phyloP scores from a whole-genome alignment of 2,797 vertebrate species.

The Amblyraja radiata region DNA sequence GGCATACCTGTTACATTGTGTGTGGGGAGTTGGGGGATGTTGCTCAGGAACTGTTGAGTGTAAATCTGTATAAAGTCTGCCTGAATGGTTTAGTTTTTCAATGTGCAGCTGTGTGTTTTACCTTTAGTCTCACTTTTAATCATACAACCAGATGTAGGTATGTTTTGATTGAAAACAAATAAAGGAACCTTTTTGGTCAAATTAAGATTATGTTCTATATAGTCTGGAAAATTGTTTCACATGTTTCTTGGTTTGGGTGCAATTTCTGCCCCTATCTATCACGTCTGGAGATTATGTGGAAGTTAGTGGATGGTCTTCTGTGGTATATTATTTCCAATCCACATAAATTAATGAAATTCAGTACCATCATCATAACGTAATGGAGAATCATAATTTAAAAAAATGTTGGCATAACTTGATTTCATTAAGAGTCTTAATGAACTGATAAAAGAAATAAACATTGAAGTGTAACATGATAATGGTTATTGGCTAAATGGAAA shows the following conservation, averaged over 20 bases:
- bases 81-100: constrained; percentile 46
- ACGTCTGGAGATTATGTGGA: constrained; percentile 35
- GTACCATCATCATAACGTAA: constrained; percentile 17
- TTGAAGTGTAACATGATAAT: constrained; percentile 17
- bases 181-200: constrained; percentile 47
- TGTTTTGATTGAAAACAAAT: constrained; percentile 53
- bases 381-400: constrained; percentile 18
- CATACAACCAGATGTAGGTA: constrained; percentile 49
- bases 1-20: constrained; percentile 49
- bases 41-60: constrained; percentile 14
- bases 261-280: constrained; percentile 27
- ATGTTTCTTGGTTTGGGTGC: constrained; percentile 23
- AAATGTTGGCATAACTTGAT: constrained; percentile 12
- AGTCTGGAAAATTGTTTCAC: constrained; percentile 47
- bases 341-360: constrained; percentile 30
- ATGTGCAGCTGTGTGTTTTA: constrained; percentile 43
- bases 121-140: constrained; percentile 53
- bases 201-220: constrained; percentile 57
- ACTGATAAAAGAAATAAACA: constrained; percentile 32
- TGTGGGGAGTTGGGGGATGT: constrained; percentile 37
- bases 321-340: constrained; percentile 21
- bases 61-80: constrained; percentile 57
- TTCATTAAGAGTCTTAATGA: neutral
- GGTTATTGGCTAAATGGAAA: neutral
- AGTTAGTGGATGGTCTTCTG: constrained; percentile 19